Percentiles rank a stretch among this genome's conserved stretches.
phyloP scores from a whole-genome alignment of 92 coral and sea anemone species.

The Bergia sp. region DNA sequence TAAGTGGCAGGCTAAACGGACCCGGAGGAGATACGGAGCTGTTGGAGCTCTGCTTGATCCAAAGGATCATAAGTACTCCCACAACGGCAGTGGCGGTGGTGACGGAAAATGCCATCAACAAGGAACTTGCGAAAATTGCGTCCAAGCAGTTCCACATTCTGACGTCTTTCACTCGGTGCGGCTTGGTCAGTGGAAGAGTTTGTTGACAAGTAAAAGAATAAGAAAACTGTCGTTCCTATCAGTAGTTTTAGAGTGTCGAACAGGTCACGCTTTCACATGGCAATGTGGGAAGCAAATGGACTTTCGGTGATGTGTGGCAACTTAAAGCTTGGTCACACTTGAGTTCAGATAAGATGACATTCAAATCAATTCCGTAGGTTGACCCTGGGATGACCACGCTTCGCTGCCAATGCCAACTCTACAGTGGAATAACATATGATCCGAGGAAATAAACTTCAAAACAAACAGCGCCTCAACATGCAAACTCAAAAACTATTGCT shows the following conservation, averaged over 20 bases:
- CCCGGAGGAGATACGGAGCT: slow-evolving; percentile 78
- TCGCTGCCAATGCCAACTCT: slow-evolving; percentile 10
- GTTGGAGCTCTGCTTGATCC: slow-evolving; percentile 20
- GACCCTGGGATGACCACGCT: slow-evolving; percentile 44
- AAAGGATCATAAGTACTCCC: slow-evolving; percentile 27
- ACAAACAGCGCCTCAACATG: slow-evolving; percentile 12
- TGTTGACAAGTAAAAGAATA: not conserved
- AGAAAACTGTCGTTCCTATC: not conserved
- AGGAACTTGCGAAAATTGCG: slow-evolving; percentile 32
- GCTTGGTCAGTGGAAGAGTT: not conserved
- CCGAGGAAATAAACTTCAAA: slow-evolving; percentile 8
- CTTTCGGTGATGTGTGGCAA: slow-evolving; percentile 29
- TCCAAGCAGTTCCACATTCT: slow-evolving; percentile 35
- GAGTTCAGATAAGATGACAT: slow-evolving; percentile 34
- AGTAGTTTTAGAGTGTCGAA: not conserved
- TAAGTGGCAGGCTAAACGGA: slow-evolving; percentile 87
- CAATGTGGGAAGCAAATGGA: slow-evolving; percentile 31
- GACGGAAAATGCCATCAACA: slow-evolving; percentile 47
- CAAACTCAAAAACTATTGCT: not conserved
- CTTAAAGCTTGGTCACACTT: slow-evolving; percentile 36
- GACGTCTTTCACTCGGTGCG: not conserved
- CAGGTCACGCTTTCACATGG: not conserved
- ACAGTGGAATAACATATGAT: slow-evolving; percentile 11
- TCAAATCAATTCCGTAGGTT: slow-evolving; percentile 40
- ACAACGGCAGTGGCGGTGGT: slow-evolving; percentile 44